A percentile compares a stretch with the other conserved stretches of the same genome.
Evolutionary conservation across 2,113 vertebrate species (phyloP).

Genomic region (Dendropsophus ebraccatus): DNA sequence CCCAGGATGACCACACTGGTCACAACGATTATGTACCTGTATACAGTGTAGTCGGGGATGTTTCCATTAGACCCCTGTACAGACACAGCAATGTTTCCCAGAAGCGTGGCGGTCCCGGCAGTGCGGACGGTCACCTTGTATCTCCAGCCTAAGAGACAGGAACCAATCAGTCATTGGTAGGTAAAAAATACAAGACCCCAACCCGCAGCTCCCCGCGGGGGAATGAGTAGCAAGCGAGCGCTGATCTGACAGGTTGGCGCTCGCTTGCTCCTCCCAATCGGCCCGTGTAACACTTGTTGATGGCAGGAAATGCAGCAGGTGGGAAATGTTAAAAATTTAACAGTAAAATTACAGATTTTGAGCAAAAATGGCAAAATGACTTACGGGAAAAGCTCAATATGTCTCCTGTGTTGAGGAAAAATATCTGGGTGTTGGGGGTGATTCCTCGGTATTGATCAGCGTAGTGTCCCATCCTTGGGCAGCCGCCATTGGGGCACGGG

Average conservation of each 20-base stretch:
- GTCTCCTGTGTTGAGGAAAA: slow-evolving; percentile 84
- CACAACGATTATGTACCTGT: slow-evolving; percentile 71
- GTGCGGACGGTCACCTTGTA: slow-evolving; percentile 75
- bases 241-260: too few relatives aligned
- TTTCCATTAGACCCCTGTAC: slow-evolving; percentile 71
- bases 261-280: too few relatives aligned
- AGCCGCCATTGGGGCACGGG: slow-evolving; percentile 75
- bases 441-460: slow-evolving; percentile 72
- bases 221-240: too few relatives aligned
- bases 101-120: slow-evolving; percentile 65
- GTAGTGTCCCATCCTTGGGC: slow-evolving; percentile 85
- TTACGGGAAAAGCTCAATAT: slow-evolving; percentile 83
- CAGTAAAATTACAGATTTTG: too few relatives aligned
- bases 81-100: slow-evolving; percentile 74
- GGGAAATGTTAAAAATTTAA: too few relatives aligned
- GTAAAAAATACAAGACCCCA: too few relatives aligned
- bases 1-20: too few relatives aligned
- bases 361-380: slow-evolving; percentile 58
- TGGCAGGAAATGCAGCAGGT: too few relatives aligned
- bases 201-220: too few relatives aligned
- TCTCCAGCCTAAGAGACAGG: slow-evolving; percentile 77
- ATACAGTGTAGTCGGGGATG: slow-evolving; percentile 75
- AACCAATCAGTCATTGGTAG: neutral
- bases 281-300: too few relatives aligned
- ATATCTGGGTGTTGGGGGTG: slow-evolving; percentile 61